Evolutionary conservation across 1,140 invertebrate genomes (phyloP), one percentile per base, ranked within the genome.

Genomic region (Caenorhabditis briggsae): DNA sequence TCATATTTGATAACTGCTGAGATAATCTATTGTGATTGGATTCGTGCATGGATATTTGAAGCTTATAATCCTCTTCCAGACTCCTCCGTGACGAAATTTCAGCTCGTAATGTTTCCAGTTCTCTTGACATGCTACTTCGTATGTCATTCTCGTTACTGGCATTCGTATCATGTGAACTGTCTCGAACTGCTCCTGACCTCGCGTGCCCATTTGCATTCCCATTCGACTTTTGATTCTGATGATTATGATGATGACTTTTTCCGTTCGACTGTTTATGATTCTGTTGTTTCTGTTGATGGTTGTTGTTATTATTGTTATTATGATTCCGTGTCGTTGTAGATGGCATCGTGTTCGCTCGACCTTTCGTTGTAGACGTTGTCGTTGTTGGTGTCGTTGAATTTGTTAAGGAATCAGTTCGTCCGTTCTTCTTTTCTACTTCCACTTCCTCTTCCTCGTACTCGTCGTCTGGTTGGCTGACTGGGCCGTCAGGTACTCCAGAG

Each of bases 21-120:
- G 96, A 94, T 98, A 98, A 89, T 97, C 97, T 91, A 98, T 94
- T 88, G 97, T 98, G 64, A 98, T 96, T 89, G 9, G 70, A 50
- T 50, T 78, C 70, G 41, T 50, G 46, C 43, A 78, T 78, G 9
- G 70, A 78, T 20, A 78, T n/a, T 53, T 78, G 70, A 12, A 78
- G 46, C 23, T 78, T 78, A n/a, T 43, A 78, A n/a, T 78, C 70
- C 11, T 78, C 70, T 78, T 78, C 70, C n/a, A 23, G 23, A 50
- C 43, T 78, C 9, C 70, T 14, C 12, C 46, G 16, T 20, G 70
- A 78, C 25, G 70, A 78, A 12, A 78, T 48, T 23, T 78, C 70
- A 50, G 70, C 16, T 53, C 70, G 70, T 50, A 78, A 50, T 78
- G 70, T 53, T 78, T 78, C 70, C 18, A 78, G 46, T 50, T 78